Base-by-base conservation (phyloP, 2,888 invertebrate species). In the Noctuana brunneofusca region DNA sequence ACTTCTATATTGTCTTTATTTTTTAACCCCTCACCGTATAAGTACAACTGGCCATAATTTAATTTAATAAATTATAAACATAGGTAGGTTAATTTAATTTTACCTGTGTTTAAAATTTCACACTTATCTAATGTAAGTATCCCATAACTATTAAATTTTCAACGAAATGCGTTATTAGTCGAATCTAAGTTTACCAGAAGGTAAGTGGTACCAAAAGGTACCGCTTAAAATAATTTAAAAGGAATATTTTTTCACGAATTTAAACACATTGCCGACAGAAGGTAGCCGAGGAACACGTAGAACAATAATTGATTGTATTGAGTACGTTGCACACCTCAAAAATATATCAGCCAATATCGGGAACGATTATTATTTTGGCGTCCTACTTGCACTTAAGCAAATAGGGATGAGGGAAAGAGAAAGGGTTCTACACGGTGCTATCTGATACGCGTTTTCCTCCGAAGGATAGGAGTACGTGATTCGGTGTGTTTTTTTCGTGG, bases 401-500 rank as follows among this genome's bases (percentile, higher is more conserved):
- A 43, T 50, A 50, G 54, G 16, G 54, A 64, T 14, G 72, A 68
- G 70, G 68, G 73, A 84, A 78, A 76, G 81, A 78, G 85, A 83
- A 69, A 71, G 78, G 67, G 68, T 67, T 71, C 49, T 49, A 72
- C 70, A 70, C 75, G 78, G 76, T 84, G 89, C 84, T 89, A 91
- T 87, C 79, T 80, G 90, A 91, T 91, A 89, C 85, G 84, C 83
- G 79, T 90, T 91, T 91, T 91, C 90, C 90, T 91, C 81, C 79
- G 82, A 87, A 89, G 89, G 86, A 88, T 89, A 84, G 81, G 72
- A 79, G 87, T 87, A 89, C 89, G 90, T 91, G 90, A 90, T 89
- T 90, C 89, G 81, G 86, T 86, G 77, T 80, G 84, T 85, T 89
- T 91, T 89, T 89, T 90, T 88, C 84, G 85, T 88, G 81, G 88